A percentile compares a stretch with the other conserved stretches of the same genome.
phyloP scores from a whole-genome alignment of 2,888 invertebrate species.

The Calameuta filiformis region DNA sequence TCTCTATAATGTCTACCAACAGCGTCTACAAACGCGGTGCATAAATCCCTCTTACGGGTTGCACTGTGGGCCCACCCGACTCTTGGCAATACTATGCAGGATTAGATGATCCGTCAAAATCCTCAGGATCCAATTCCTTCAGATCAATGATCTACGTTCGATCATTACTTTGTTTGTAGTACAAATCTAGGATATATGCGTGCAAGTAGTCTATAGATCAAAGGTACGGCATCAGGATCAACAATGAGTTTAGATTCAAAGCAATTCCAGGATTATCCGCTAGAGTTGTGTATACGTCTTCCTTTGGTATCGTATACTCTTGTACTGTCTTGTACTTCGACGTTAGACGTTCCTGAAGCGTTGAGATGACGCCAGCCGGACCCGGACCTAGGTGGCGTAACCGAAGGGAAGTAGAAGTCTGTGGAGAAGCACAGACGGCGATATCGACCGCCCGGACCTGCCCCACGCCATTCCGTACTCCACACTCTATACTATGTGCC shows the following conservation, averaged over 20 bases:
- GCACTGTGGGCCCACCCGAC: background rate
- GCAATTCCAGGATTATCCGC: background rate
- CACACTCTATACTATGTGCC: slow-evolving; percentile 41
- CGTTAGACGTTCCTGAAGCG: slow-evolving; percentile 13
- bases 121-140: background rate
- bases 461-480: slow-evolving; percentile 59
- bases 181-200: background rate
- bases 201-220: background rate
- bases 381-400: slow-evolving; percentile 60
- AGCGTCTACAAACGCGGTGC: background rate
- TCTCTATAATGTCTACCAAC: background rate
- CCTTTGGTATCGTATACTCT: background rate
- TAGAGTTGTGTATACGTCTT: background rate
- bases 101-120: background rate
- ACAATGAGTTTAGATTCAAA: background rate
- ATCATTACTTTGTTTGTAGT: background rate
- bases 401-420: slow-evolving; percentile 57
- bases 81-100: background rate
- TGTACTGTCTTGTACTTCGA: background rate
- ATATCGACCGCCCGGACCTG: slow-evolving; percentile 73
- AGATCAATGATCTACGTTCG: background rate
- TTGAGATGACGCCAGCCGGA: slow-evolving; percentile 46
- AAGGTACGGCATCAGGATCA: background rate
- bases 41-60: background rate
- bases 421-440: slow-evolving; percentile 67